Evolutionary conservation across 2,797 vertebrate genomes (phyloP).

Genomic region (Mus spretus): DNA sequence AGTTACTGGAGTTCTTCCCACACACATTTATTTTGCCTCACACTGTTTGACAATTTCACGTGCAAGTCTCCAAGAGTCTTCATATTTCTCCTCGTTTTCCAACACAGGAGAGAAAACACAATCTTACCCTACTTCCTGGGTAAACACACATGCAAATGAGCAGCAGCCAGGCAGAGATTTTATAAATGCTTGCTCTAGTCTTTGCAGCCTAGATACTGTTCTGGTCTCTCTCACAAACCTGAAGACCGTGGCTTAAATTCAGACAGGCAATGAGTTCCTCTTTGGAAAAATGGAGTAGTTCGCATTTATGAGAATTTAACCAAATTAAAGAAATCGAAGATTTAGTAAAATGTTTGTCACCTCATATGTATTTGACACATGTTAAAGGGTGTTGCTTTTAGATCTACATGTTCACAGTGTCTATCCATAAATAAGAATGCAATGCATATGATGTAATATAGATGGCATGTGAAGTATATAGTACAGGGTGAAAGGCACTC

Average conservation of each 20-base stretch:
- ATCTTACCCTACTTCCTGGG: not conserved
- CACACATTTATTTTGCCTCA: constrained; percentile 35
- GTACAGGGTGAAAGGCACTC: not conserved
- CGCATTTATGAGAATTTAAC: not conserved
- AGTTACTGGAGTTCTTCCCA: constrained; percentile 52
- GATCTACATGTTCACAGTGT: not conserved
- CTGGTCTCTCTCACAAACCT: not conserved
- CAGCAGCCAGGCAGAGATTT: not conserved
- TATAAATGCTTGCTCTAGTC: not conserved
- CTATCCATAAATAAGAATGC: not conserved
- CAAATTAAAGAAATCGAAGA: not conserved
- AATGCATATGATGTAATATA: rapidly evolving
- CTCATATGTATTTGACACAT: not conserved
- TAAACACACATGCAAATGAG: constrained; percentile 5
- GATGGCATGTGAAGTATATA: not conserved
- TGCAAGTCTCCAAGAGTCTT: not conserved
- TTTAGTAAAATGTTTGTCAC: not conserved
- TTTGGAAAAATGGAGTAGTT: not conserved
- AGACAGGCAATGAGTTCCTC: not conserved
- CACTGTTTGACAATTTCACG: not conserved
- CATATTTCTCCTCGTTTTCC: constrained; percentile 12
- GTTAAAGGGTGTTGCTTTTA: not conserved
- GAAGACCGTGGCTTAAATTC: not conserved
- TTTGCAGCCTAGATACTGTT: not conserved
- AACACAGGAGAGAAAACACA: not conserved